These are phyloP conservation scores for Macropis europaea DNA, from an alignment of 2,888 invertebrate species.

Conservation along the genomic window DNA sequence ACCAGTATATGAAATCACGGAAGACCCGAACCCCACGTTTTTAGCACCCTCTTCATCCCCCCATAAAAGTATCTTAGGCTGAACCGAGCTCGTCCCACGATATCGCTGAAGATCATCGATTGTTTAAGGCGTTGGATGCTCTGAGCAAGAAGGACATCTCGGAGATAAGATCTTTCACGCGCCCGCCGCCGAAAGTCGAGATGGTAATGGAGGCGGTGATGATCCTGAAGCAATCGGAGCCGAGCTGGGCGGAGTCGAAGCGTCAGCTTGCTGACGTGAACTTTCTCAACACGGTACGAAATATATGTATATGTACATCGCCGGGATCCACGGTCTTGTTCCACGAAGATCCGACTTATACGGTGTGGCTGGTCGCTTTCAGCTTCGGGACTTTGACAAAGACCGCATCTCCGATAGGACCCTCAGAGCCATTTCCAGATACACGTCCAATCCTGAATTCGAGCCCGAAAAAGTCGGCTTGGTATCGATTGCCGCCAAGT, in stretches of 20 bases:
- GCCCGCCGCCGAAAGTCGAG: constrained; percentile 93
- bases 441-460: constrained; percentile 91
- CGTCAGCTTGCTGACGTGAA: constrained; percentile 90
- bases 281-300: constrained; percentile 84
- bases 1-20: too few species aligned
- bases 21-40: too few species aligned
- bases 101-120: too few species aligned
- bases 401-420: constrained; percentile 92
- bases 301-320: not conserved
- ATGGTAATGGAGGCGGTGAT: constrained; percentile 95
- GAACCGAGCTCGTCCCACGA: too few species aligned
- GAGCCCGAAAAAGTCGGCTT: constrained; percentile 93
- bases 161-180: constrained; percentile 94
- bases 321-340: not conserved
- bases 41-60: too few species aligned
- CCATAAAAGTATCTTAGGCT: too few species aligned
- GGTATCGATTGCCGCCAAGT: constrained; percentile 92
- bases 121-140: constrained; percentile 86
- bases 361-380: not conserved
- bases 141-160: constrained; percentile 93
- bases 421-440: constrained; percentile 89
- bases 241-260: constrained; percentile 94
- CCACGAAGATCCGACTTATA: too few species aligned
- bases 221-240: constrained; percentile 88
- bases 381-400: constrained; percentile 90